Conservation (phyloP, 2,888 invertebrate genomes). For the Heterodera filipjevi region DNA sequence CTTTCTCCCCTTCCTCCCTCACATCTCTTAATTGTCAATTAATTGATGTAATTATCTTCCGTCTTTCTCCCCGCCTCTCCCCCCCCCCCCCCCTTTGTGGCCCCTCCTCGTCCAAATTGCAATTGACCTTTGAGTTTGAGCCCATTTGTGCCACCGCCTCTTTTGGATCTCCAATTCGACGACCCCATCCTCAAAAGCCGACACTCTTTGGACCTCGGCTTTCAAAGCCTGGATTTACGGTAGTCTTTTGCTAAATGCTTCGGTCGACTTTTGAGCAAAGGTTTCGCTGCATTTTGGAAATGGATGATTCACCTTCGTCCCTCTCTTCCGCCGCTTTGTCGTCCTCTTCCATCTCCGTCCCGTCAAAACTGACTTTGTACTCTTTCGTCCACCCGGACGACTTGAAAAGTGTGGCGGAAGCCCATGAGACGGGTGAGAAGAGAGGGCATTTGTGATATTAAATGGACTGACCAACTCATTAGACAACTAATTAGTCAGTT, state of each 20-base stretch:
- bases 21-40: no score
- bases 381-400: conserved; percentile 97
- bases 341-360: background rate
- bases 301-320: conserved; percentile 47
- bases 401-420: conserved; percentile 92
- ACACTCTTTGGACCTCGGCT: conserved; percentile 87
- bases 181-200: conserved; percentile 99
- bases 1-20: background rate
- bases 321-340: conserved; percentile 33
- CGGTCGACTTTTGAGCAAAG: conserved; percentile 36
- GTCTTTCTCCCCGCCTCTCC: background rate
- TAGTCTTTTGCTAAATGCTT: conserved; percentile 30
- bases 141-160: conserved; percentile 95
- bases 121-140: conserved; percentile 41
- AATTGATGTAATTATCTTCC: no score
- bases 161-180: conserved; percentile 91
- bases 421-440: conserved; percentile 76
- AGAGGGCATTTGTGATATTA: conserved; percentile 27
- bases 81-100: background rate
- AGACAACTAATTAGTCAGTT: background rate
- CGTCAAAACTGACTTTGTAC: conserved; percentile 70
- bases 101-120: background rate
- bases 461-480: no score
- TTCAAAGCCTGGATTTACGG: conserved; percentile 59
- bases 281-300: conserved; percentile 57